Conservation (phyloP, 2,888 invertebrate species). For the Frankliniella fusca region DNA sequence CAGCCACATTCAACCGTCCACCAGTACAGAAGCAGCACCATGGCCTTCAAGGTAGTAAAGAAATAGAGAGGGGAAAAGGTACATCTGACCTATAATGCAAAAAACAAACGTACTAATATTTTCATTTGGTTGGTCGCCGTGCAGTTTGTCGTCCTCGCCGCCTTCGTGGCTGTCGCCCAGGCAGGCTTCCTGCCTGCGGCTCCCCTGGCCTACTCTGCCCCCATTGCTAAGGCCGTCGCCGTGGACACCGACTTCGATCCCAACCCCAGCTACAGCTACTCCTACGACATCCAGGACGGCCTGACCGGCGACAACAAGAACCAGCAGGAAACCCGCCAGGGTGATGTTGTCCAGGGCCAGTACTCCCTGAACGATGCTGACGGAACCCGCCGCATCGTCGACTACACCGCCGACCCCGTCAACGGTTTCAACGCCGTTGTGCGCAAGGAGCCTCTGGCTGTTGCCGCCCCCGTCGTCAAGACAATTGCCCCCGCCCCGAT, state of each 20-base stretch:
- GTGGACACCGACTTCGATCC: slow-evolving; percentile 36
- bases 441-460: slow-evolving; percentile 38
- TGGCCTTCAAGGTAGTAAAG: slow-evolving; percentile 6
- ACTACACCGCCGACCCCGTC: slow-evolving; percentile 17
- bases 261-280: slow-evolving; percentile 40
- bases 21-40: background rate
- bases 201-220: slow-evolving; percentile 42
- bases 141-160: slow-evolving; percentile 41
- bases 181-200: slow-evolving; percentile 42
- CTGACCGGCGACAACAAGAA: slow-evolving; percentile 36
- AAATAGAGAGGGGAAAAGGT: background rate
- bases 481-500: slow-evolving; percentile 36
- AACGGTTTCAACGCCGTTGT: slow-evolving; percentile 40
- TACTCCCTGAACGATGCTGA: slow-evolving; percentile 17
- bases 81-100: background rate
- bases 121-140: slow-evolving; percentile 5
- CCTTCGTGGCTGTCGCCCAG: slow-evolving; percentile 41
- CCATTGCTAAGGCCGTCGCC: slow-evolving; percentile 40
- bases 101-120: background rate
- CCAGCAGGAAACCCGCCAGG: background rate
- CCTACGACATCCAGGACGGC: slow-evolving; percentile 40
- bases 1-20: background rate
- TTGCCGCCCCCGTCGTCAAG: slow-evolving; percentile 37
- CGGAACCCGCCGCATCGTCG: slow-evolving; percentile 16
- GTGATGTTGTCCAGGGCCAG: slow-evolving; percentile 7